phyloP scores from a whole-genome alignment of 2,113 vertebrate genomes.

The Crotalus viridis region DNA sequence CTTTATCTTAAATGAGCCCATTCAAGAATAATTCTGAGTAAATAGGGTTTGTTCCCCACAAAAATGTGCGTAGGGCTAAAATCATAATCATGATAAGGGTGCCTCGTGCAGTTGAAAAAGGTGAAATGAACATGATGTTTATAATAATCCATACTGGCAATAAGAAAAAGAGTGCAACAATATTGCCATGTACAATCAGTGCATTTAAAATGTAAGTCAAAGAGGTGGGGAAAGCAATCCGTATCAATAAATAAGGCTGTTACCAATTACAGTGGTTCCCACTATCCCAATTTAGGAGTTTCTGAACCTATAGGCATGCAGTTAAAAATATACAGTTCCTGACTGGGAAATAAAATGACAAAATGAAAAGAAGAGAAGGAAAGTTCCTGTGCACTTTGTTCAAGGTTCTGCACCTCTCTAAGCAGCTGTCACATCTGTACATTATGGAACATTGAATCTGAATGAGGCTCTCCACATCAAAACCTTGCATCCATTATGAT shows the following conservation, averaged over 20 bases:
- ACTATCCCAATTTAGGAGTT: background rate
- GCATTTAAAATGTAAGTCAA: constrained; percentile 32
- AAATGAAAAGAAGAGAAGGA: constrained; percentile 16
- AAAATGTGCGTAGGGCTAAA: background rate
- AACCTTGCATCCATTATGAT: constrained; percentile 84
- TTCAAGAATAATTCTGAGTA: background rate
- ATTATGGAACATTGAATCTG: constrained; percentile 84
- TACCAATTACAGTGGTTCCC: background rate
- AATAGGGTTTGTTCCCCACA: background rate
- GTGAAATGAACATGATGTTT: constrained; percentile 1
- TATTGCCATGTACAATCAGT: background rate
- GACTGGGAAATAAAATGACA: constrained; percentile 42
- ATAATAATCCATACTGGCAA: constrained; percentile 5
- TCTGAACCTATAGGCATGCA: constrained; percentile 17
- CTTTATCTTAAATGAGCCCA: background rate
- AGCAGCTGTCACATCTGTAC: constrained; percentile 82
- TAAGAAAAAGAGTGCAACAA: background rate
- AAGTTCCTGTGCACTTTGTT: constrained; percentile 73
- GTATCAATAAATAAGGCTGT: background rate
- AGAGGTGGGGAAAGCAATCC: background rate
- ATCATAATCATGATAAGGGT: background rate
- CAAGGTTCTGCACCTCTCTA: constrained; percentile 77
- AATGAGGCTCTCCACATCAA: constrained; percentile 87
- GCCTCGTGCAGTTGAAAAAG: background rate
- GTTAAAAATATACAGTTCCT: constrained; percentile 49